phyloP scores from a whole-genome alignment of 64 coral and sea anemone species.

The Trachythela sp. region DNA sequence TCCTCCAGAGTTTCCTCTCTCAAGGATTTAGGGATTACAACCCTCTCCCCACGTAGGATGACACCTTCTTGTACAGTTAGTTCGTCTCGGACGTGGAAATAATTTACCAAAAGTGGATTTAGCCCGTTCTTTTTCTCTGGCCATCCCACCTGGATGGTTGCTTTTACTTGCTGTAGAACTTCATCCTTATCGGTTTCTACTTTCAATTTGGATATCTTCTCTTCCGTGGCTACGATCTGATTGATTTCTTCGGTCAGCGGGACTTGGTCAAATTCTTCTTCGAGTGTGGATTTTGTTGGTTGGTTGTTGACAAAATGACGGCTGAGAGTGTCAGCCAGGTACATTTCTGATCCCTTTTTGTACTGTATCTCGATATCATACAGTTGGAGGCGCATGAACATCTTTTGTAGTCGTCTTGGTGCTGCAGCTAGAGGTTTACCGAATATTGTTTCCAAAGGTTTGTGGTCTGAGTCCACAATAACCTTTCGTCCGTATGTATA shows the following conservation, averaged over 20 bases:
- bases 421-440: too few species aligned
- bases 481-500: too few species aligned
- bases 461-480: too few species aligned
- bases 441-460: too few species aligned
- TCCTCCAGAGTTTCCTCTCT: not conserved
- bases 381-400: not conserved
- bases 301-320: not conserved
- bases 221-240: not conserved
- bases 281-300: not conserved
- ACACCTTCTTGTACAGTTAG: slow-evolving; percentile 16
- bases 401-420: too few species aligned
- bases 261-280: slow-evolving; percentile 26
- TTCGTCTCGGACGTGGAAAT: slow-evolving; percentile 35
- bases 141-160: slow-evolving; percentile 10
- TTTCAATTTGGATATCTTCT: not conserved
- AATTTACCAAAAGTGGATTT: not conserved
- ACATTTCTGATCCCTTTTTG: slow-evolving; percentile 18
- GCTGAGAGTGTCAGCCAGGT: slow-evolving; percentile 9
- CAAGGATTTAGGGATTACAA: slow-evolving; percentile 28
- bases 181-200: not conserved
- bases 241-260: not conserved
- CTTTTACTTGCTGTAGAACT: not conserved
- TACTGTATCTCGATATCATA: slow-evolving; percentile 34
- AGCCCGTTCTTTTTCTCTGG: not conserved
- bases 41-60: not conserved